These are phyloP conservation scores for Tetraodon nigroviridis DNA, from an alignment of 2,113 vertebrate genomes.

Conservation along the genomic window DNA sequence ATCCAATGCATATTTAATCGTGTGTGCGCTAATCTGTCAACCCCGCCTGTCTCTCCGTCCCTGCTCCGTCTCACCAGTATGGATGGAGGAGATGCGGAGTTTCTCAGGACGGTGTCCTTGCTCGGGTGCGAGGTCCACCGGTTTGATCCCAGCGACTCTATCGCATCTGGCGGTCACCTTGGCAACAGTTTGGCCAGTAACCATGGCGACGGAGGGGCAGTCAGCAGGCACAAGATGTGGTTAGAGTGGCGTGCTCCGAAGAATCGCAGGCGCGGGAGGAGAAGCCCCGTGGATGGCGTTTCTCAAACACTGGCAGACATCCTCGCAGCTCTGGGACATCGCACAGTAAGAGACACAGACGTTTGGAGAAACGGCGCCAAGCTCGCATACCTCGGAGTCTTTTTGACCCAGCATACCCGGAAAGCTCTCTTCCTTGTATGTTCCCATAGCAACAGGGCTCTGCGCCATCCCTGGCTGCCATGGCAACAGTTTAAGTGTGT, in stretches of 20 bases:
- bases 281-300: slow-evolving; percentile 49
- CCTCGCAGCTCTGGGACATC: slow-evolving; percentile 72
- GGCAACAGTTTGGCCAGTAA: slow-evolving; percentile 64
- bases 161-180: slow-evolving; percentile 52
- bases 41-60: slow-evolving; percentile 19
- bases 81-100: slow-evolving; percentile 60
- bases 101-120: slow-evolving; percentile 56
- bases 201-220: slow-evolving; percentile 49
- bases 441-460: slow-evolving; percentile 74
- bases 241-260: slow-evolving; percentile 69
- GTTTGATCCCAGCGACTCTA: slow-evolving; percentile 69
- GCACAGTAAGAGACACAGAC: slow-evolving; percentile 59
- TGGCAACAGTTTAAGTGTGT: slow-evolving; percentile 69
- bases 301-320: slow-evolving; percentile 68
- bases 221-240: slow-evolving; percentile 70
- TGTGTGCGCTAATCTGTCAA: slow-evolving; percentile 50
- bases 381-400: slow-evolving; percentile 62
- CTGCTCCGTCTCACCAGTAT: slow-evolving; percentile 48
- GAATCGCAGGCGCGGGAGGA: slow-evolving; percentile 40
- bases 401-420: slow-evolving; percentile 54
- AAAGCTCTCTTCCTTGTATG: slow-evolving; percentile 63
- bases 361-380: slow-evolving; percentile 46
- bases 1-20: slow-evolving; percentile 61
- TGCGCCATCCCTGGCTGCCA: slow-evolving; percentile 69
- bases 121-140: slow-evolving; percentile 71